phyloP scores from a whole-genome alignment of 2,888 invertebrate genomes.

The Catocala sponsa region DNA sequence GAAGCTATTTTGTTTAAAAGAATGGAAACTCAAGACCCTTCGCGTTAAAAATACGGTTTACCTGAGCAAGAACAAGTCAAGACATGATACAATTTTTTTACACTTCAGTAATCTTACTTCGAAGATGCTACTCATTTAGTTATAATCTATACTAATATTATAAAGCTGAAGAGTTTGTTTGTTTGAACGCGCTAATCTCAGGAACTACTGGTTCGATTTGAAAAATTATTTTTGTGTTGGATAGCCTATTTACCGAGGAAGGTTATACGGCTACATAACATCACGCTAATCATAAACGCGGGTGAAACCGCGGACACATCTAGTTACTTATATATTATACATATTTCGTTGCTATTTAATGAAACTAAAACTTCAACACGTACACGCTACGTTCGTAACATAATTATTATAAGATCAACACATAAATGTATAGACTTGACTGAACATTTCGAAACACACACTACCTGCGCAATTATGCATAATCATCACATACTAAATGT shows the following conservation, averaged over 20 bases:
- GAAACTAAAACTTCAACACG: not conserved
- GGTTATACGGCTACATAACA: too few relatives aligned
- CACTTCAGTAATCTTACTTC: slow-evolving; percentile 13
- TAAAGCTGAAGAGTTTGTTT: too few relatives aligned
- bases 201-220: too few relatives aligned
- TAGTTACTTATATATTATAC: slow-evolving; percentile 13
- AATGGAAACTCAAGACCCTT: slow-evolving; percentile 41
- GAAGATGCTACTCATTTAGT: slow-evolving; percentile 22
- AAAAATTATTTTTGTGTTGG: too few relatives aligned
- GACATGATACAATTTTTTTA: slow-evolving; percentile 48
- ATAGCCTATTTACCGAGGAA: too few relatives aligned
- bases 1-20: slow-evolving; percentile 35
- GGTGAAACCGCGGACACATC: too few relatives aligned
- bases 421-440: not conserved
- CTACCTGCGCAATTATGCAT: slow-evolving; percentile 10
- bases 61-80: slow-evolving; percentile 62
- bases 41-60: slow-evolving; percentile 55
- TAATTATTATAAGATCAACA: not conserved
- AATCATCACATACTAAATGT: slow-evolving; percentile 20
- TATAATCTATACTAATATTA: too few relatives aligned
- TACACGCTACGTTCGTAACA: not conserved
- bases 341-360: slow-evolving; percentile 20
- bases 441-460: slow-evolving; percentile 23
- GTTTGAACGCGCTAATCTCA: too few relatives aligned
- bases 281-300: too few relatives aligned